Evolutionary conservation across 2,113 vertebrate species (phyloP).

Genomic region (Parus major): DNA sequence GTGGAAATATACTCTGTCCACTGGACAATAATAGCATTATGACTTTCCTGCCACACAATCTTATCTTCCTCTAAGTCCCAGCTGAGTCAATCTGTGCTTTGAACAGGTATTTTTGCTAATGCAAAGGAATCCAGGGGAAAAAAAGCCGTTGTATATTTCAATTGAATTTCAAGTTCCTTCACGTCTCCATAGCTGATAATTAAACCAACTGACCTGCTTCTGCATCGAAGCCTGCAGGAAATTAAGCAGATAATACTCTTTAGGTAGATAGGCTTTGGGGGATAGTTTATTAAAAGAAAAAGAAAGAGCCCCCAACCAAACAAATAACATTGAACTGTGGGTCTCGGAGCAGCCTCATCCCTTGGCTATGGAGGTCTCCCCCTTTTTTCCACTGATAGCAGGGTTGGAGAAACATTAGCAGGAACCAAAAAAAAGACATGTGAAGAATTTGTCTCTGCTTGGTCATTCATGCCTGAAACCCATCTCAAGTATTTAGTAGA

Average conservation of each 20-base stretch:
- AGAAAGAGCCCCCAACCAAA: constrained; percentile 24
- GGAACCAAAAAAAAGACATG: not conserved
- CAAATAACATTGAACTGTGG: constrained; percentile 25
- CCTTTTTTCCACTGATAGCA: not conserved
- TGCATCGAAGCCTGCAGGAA: constrained; percentile 56
- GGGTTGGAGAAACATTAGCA: not conserved
- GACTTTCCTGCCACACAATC: constrained; percentile 25
- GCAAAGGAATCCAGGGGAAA: not conserved
- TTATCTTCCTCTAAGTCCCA: constrained; percentile 36
- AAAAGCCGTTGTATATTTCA: not conserved
- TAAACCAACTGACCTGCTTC: constrained; percentile 67
- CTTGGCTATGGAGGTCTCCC: not conserved
- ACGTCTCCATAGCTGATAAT: constrained; percentile 59
- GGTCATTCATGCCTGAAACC: not conserved
- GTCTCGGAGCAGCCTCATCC: not conserved
- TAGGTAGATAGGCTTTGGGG: constrained; percentile 59
- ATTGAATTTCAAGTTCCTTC: constrained; percentile 54
- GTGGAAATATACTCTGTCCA: constrained; percentile 16
- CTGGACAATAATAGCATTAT: not conserved
- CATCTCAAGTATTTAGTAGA: not conserved
- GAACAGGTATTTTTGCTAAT: constrained; percentile 47
- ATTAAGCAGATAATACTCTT: constrained; percentile 68
- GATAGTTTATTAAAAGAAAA: constrained; percentile 54
- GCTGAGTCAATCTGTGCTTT: constrained; percentile 44
- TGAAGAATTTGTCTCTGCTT: not conserved